These are phyloP conservation scores for Pristionchus exspectatus DNA, from an alignment of 2,888 invertebrate genomes.

Conservation along the genomic window DNA sequence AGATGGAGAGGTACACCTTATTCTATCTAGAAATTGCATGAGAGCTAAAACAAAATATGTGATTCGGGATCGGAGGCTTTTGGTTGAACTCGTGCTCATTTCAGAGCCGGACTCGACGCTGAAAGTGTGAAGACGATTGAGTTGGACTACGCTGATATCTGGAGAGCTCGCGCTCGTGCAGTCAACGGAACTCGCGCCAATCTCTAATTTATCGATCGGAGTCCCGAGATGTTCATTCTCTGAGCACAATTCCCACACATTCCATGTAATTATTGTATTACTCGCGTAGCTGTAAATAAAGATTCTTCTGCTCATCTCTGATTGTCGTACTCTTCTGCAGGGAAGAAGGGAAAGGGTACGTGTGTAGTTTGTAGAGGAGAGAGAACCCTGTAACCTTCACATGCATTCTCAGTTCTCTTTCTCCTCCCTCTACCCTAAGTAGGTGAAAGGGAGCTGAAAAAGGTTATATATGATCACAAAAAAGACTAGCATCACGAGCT, in stretches of 20 bases:
- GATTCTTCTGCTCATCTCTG: not conserved
- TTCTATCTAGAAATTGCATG: no score
- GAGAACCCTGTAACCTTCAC: constrained; percentile 6
- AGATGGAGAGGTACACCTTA: constrained; percentile 31
- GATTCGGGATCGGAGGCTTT: no score
- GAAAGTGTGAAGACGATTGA: constrained; percentile 35
- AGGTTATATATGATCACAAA: not conserved
- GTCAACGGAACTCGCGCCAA: constrained; percentile 52
- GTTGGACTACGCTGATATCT: constrained; percentile 51
- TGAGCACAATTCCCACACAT: not conserved
- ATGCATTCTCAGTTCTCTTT: no score
- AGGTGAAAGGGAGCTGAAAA: not conserved
- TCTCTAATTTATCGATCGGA: not conserved
- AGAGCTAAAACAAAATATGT: no score
- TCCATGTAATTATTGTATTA: not conserved
- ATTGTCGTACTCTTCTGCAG: not conserved
- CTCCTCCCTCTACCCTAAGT: not conserved
- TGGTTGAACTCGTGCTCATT: not conserved
- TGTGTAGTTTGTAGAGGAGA: constrained; percentile 34
- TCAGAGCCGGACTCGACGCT: constrained; percentile 40
- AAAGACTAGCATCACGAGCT: not conserved
- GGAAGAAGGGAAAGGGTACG: not conserved
- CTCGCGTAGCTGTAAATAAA: constrained; percentile 40
- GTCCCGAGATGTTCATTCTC: not conserved
- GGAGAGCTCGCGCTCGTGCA: constrained; percentile 21